These are phyloP conservation scores for Pipa parva DNA, from an alignment of 2,113 vertebrate species.

Conservation along the genomic window DNA sequence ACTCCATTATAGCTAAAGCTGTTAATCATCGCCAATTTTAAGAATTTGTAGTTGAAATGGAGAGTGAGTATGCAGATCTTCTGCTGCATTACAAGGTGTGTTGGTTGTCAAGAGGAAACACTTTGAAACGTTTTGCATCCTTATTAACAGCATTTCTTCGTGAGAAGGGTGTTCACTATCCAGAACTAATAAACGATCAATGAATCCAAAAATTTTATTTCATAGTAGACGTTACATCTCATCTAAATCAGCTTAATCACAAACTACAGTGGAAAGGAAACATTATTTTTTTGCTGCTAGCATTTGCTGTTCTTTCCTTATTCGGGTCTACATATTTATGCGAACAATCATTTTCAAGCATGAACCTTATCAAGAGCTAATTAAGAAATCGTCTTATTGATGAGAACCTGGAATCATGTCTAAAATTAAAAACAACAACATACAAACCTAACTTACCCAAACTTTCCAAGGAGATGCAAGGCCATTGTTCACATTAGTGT, in stretches of 20 bases:
- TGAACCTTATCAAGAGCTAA: slow-evolving; percentile 23
- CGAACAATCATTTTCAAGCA: neutral
- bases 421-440: neutral
- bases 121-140: slow-evolving; percentile 13
- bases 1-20: slow-evolving; percentile 26
- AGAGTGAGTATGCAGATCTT: slow-evolving; percentile 3
- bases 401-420: neutral
- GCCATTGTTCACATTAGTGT: neutral
- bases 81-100: slow-evolving; percentile 12
- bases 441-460: neutral
- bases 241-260: neutral
- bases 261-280: slow-evolving; percentile 8
- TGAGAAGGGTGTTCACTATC: neutral
- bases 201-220: slow-evolving; percentile 2
- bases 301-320: neutral
- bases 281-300: neutral
- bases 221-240: neutral
- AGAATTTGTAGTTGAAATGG: slow-evolving; percentile 5
- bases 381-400: slow-evolving; percentile 7
- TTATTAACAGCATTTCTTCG: neutral
- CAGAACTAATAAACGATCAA: neutral
- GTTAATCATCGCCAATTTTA: slow-evolving; percentile 13
- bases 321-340: neutral
- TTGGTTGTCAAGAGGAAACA: slow-evolving; percentile 12
- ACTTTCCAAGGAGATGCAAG: neutral